Evolutionary conservation across 1,140 invertebrate species (phyloP), one percentile per base, ranked within the genome.

Genomic region (Meloidogyne hapla): DNA sequence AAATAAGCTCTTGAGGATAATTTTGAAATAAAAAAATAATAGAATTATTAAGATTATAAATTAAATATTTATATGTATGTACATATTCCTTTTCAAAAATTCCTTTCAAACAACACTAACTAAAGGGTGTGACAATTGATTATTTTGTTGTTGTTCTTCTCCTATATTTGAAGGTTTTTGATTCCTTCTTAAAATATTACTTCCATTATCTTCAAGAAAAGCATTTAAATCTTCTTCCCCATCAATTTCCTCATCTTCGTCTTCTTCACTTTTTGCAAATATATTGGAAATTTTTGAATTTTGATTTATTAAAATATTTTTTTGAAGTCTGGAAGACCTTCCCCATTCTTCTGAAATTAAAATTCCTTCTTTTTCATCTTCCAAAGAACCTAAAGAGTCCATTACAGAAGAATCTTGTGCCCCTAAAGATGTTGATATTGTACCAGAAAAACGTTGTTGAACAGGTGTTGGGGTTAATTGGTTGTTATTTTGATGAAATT

Each of bases 191-290:
- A 38, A 42, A 42, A 18, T 33, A 67, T 42, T 42, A 3, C 15
- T 63, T 13, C 63, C 21, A 26, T 61, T 61, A 23, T 63, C 25
- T 28, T 73, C 71, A 33, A 73, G 21, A 73, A 75, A 75, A n/a
- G 68, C 74, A 25, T 75, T 28, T 28, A 66, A 75, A 74, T 75
- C 74, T 28, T 70, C 74, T 26, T 75, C 74, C 68, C 13, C 74
- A 21, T 75, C 45, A 70, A n/a, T 25, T 69, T 25, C 67, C 18
- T 67, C 48, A n/a, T 66, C 40, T 23, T 67, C 71, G 12, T 73
- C 56, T 28, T 73, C 71, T 42, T 73, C 71, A 61, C 25, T 23
- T 63, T 73, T 64, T 38, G 70, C n/a, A 38, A 73, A 73, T 23
- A 73, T 28, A 73, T 73, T 73, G 23, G 70, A 33, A 38, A n/a